Conservation (phyloP, 2,797 vertebrate species). For the Emys orbicularis region DNA sequence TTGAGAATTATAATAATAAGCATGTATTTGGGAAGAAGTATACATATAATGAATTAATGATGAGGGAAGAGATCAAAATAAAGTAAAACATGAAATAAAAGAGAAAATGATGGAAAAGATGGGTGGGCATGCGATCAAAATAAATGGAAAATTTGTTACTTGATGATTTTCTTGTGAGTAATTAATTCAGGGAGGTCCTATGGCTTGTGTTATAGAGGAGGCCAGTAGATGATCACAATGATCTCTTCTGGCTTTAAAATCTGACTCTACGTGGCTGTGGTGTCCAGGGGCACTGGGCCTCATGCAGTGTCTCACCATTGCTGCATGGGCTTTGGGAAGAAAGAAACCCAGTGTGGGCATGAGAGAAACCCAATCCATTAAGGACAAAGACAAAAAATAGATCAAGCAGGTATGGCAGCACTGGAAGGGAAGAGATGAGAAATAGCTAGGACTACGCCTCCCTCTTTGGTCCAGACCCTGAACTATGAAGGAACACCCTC, state of each 20-base stretch:
- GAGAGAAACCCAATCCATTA: neutral
- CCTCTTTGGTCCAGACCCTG: neutral
- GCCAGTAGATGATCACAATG: too few relatives aligned
- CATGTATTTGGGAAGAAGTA: neutral
- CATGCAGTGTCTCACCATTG: neutral
- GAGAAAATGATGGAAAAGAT: neutral
- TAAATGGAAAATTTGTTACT: neutral
- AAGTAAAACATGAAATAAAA: neutral
- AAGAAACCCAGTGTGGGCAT: neutral
- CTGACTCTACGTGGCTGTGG: neutral
- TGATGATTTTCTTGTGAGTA: neutral
- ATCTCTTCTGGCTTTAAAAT: neutral
- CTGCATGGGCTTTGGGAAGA: neutral
- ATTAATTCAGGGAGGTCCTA: neutral
- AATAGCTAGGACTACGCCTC: neutral
- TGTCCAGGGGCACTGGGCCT: neutral
- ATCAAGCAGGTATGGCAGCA: neutral
- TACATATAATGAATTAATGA: neutral
- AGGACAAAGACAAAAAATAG: neutral
- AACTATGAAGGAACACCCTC: neutral
- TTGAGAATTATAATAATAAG: neutral
- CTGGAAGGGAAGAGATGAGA: neutral
- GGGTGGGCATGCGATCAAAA: neutral
- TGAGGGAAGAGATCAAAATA: neutral
- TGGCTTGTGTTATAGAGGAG: neutral